phyloP scores from a whole-genome alignment of 2,888 invertebrate genomes.

The Habrosyne pyritoides region DNA sequence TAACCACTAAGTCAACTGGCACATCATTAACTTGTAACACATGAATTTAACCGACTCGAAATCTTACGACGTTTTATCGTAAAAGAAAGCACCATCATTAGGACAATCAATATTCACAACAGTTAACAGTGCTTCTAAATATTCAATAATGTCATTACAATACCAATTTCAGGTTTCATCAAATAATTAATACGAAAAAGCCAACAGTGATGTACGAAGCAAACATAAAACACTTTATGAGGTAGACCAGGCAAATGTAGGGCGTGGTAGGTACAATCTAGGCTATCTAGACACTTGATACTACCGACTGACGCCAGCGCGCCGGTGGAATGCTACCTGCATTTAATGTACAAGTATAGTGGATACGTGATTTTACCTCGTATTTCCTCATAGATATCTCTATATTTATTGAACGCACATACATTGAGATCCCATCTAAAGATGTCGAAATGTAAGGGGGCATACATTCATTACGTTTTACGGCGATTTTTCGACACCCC shows the following conservation, averaged over 20 bases:
- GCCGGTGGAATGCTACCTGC: slow-evolving; percentile 6
- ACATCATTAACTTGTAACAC: too few species aligned
- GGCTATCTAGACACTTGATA: slow-evolving; percentile 54
- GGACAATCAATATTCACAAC: neutral
- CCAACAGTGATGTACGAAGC: neutral
- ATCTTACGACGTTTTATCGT: neutral
- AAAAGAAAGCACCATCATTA: neutral
- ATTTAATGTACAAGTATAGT: neutral
- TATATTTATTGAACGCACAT: neutral
- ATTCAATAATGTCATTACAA: neutral
- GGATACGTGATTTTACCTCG: neutral
- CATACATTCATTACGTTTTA: too few species aligned
- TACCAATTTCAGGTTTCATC: neutral
- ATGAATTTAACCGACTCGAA: too few species aligned
- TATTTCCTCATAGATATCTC: neutral
- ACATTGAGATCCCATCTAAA: too few species aligned
- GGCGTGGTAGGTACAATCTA: slow-evolving; percentile 37
- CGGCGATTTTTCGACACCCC: too few species aligned
- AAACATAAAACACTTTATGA: neutral
- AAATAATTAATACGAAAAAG: neutral
- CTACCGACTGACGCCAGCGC: slow-evolving; percentile 18
- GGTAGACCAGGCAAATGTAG: slow-evolving; percentile 31
- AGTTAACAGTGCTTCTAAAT: neutral
- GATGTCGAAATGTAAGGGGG: too few species aligned
- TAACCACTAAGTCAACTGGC: too few species aligned